A percentile compares a stretch with the other conserved stretches of the same genome.
phyloP scores from a whole-genome alignment of 2,113 vertebrate genomes.

The Gasterosteus nipponicus region DNA sequence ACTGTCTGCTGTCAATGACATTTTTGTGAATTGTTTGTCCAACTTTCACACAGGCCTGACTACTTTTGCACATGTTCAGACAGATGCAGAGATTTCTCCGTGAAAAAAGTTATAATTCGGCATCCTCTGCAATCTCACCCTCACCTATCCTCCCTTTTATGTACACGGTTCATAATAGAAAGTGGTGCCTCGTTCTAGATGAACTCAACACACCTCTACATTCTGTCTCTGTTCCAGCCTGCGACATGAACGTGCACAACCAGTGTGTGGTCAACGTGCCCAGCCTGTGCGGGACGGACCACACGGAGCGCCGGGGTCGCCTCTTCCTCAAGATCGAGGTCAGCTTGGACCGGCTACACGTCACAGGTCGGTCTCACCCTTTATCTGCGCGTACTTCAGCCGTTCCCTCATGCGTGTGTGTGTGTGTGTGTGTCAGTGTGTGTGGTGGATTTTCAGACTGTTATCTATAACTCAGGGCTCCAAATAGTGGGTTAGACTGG shows the following conservation, averaged over 20 bases:
- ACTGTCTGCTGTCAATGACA: neutral
- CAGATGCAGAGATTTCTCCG: constrained; percentile 7
- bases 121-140: neutral
- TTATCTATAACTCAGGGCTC: neutral
- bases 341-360: constrained; percentile 87
- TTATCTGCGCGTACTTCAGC: neutral
- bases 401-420: constrained; percentile 14
- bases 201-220: constrained; percentile 11
- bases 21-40: neutral
- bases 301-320: constrained; percentile 94
- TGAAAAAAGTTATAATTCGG: neutral
- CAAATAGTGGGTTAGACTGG: neutral
- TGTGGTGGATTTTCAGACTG: neutral
- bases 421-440: neutral
- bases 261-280: constrained; percentile 97
- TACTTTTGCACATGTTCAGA: constrained; percentile 12
- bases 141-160: neutral
- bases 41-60: neutral
- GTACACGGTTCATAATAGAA: neutral
- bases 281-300: constrained; percentile 95
- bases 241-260: constrained; percentile 98
- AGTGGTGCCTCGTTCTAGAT: neutral
- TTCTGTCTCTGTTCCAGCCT: constrained; percentile 81
- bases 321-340: constrained; percentile 95
- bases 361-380: constrained; percentile 85